Evolutionary conservation across 2,113 vertebrate species (phyloP), one percentile per base, ranked within the genome.

Genomic region (Sialia sialis): DNA sequence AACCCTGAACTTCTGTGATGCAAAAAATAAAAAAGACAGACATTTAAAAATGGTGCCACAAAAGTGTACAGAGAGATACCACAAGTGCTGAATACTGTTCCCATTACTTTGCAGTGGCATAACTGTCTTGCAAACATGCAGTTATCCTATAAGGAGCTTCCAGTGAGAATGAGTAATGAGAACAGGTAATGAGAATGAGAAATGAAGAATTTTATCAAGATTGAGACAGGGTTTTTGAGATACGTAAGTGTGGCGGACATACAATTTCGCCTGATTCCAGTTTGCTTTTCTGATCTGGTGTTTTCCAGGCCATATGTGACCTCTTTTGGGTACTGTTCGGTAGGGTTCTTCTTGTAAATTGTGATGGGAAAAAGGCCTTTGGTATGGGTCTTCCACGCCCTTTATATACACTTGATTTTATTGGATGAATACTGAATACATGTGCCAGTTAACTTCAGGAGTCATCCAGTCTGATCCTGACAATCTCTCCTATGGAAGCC

Each of bases 191-290:
- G 34, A 74, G 29, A 64, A 55, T 26, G 51, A 23, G 6, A 8
- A 21, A 59, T 23, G 32, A 36, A 52, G 17, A 44, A 14, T 69
- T 4, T 21, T 34, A 51, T 70, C 11, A 63, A 63, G 43, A 84
- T 59, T 36, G 63, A 36, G 14, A 4, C 29, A 9, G 0, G 34
- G 54, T 64, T 76, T 25, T 77, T 3, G 20, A 32, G 19, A 13
- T 34, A 44, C 0, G 0, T 48, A 30, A 44, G 4, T 34, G 7
- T 64, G 12, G 10, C 41, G 17, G 26, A 41, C 10, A 58, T 27
- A 11, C 36, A 19, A 73, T 84, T 80, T 66, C 19, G 54, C 7
- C 15, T 30, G 20, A 69, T 81, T 74, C 9, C 19, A 41, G 7
- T 74, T 89, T 38, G 4, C 3, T 86, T 73, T 77, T 60, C 34